These are phyloP conservation scores for Platycnemis pennipes DNA, from an alignment of 2,888 invertebrate genomes.

Conservation along the genomic window DNA sequence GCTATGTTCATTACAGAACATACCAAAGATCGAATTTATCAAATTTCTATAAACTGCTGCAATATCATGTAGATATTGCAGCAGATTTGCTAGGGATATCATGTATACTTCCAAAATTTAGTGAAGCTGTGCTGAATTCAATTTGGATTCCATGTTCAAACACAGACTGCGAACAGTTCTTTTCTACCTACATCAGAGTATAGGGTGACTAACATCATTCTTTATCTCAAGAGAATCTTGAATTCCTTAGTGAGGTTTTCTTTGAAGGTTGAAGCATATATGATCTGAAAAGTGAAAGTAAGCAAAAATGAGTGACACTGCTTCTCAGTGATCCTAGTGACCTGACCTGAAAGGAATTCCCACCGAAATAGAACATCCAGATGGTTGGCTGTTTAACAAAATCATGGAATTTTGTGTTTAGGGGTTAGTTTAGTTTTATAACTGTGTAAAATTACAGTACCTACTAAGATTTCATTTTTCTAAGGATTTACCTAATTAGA, in stretches of 20 bases:
- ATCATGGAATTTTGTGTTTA: too few relatives aligned
- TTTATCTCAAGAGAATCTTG: neutral
- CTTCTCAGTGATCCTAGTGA: too few relatives aligned
- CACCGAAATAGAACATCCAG: too few relatives aligned
- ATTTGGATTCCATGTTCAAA: neutral
- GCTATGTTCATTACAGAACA: neutral
- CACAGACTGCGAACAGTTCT: neutral
- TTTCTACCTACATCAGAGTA: neutral
- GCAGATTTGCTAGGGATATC: neutral
- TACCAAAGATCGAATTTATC: neutral
- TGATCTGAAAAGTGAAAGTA: too few relatives aligned
- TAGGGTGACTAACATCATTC: neutral
- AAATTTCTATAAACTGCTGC: neutral
- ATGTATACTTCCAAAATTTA: neutral
- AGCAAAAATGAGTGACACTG: too few relatives aligned
- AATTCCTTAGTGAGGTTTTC: neutral
- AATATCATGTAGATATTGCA: neutral
- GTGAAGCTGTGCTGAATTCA: neutral
- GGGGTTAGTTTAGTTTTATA: too few relatives aligned
- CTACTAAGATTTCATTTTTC: too few relatives aligned
- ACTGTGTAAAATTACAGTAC: too few relatives aligned
- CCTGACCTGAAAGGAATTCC: too few relatives aligned
- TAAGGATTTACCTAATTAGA: too few relatives aligned
- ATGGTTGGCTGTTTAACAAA: too few relatives aligned
- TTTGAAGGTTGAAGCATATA: too few relatives aligned